Evolutionary conservation across 2,888 invertebrate genomes (phyloP).

Genomic region (Scaptomyza flava): DNA sequence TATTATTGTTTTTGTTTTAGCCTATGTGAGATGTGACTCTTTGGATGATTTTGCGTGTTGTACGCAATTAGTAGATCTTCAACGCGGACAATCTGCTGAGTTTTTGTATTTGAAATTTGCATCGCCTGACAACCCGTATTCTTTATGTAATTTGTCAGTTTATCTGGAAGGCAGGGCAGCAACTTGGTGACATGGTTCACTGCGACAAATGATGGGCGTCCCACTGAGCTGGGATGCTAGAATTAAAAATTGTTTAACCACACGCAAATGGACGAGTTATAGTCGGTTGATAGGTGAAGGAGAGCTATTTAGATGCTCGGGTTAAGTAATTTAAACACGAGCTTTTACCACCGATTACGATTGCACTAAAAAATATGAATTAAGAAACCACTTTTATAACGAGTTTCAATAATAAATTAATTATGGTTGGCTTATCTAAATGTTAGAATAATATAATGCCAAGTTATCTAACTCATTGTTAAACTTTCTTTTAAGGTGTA

Average conservation of each 20-base stretch:
- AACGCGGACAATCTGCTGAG: conserved; percentile 49
- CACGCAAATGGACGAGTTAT: conserved; percentile 58
- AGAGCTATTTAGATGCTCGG: conserved; percentile 10
- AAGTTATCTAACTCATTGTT: too few species aligned
- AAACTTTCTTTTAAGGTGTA: background rate
- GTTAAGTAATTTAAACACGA: conserved; percentile 11
- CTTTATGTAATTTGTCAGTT: conserved; percentile 39
- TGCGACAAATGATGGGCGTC: conserved; percentile 51
- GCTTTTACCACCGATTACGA: conserved; percentile 10
- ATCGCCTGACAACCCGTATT: conserved; percentile 38
- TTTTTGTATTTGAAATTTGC: conserved; percentile 33
- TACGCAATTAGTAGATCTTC: conserved; percentile 52
- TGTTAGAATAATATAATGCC: background rate
- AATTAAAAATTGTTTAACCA: conserved; percentile 44
- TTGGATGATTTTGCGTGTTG: conserved; percentile 44
- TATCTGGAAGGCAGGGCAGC: conserved; percentile 32
- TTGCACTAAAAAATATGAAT: background rate
- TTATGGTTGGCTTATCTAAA: background rate
- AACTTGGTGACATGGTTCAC: conserved; percentile 67
- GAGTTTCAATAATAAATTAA: background rate
- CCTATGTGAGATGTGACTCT: background rate
- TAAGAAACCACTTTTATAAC: background rate
- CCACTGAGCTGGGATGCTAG: conserved; percentile 24
- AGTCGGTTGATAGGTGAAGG: conserved; percentile 11
- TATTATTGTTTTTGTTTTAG: background rate